Evolutionary conservation across 2,888 invertebrate species (phyloP), one percentile per base, ranked within the genome.

Genomic region (Apoderus coryli): DNA sequence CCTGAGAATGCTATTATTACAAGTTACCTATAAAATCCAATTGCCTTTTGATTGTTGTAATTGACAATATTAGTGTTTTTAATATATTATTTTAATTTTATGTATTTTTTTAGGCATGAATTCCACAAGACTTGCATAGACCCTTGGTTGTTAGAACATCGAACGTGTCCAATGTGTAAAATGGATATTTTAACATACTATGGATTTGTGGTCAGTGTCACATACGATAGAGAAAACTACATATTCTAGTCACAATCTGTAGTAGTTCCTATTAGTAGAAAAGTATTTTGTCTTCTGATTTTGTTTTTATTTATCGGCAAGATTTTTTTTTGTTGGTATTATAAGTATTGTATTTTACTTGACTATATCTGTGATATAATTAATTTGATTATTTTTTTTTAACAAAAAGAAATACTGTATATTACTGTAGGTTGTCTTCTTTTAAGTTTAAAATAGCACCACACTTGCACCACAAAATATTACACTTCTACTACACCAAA

Each of bases 111-210:
- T 64, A 90, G 90, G 53, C 92, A 93, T 60, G 81, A 89, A 52
- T 93, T 90, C 61, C 92, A 93, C 66, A 90, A 89, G 64, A 76
- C 69, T 48, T 93, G 92, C 65, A 89, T 93, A 50, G 92, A 93
- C 63, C 92, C 90, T 10, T 93, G 92, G 92, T 66, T 93, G 36
- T 62, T 93, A 50, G 90, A 92, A 53, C 89, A 92, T 57, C 70
- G 90, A 40, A 90, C 90, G 16, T 93, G 92, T 58, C 92, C 92
- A 6, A 90, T 93, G 88, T 93, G 92, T 63, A 92, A 92, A 60
- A 76, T 86, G 74, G 92, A 93, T 60, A 92, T 93, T 46, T 69
- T 93, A 38, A 81, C 88, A 52, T 76, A 80, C 54, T 85, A 84
- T 51, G 85, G 85, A 41, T 80, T 79, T 59, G 78, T 81, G 71